A percentile compares a stretch with the other conserved stretches of the same genome.
phyloP scores from a whole-genome alignment of 2,888 invertebrate species.

The Drosophila gaucha region DNA sequence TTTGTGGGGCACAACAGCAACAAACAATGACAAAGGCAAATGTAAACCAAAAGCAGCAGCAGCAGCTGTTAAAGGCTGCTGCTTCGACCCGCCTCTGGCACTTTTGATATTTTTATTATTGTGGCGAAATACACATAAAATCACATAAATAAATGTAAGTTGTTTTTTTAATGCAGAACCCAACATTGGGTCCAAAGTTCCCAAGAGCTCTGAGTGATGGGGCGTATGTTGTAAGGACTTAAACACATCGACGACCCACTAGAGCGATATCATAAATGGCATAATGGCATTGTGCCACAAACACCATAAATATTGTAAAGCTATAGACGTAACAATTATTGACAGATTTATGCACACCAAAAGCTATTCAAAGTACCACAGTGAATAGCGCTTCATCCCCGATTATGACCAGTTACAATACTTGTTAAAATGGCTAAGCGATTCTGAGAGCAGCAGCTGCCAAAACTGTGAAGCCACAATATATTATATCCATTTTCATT shows the following conservation, averaged over 20 bases:
- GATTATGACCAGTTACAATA: constrained; percentile 28
- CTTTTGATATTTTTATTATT: constrained; percentile 74
- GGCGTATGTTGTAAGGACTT: constrained; percentile 28
- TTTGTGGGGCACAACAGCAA: constrained; percentile 57
- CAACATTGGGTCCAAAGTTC: constrained; percentile 9
- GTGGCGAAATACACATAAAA: constrained; percentile 74
- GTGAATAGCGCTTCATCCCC: constrained; percentile 19
- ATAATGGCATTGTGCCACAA: constrained; percentile 51
- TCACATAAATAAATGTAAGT: constrained; percentile 72
- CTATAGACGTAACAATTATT: constrained; percentile 67
- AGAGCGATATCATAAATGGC: constrained; percentile 58
- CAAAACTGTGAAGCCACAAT: constrained; percentile 19
- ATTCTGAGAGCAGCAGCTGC: constrained; percentile 22
- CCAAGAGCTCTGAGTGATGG: constrained; percentile 22
- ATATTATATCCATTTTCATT: constrained; percentile 19
- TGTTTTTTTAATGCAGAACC: constrained; percentile 53
- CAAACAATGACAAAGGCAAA: constrained; percentile 64
- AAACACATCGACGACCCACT: constrained; percentile 31
- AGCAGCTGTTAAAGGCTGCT: constrained; percentile 55
- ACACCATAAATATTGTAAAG: constrained; percentile 64
- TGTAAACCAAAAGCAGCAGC: constrained; percentile 22
- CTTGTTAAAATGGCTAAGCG: constrained; percentile 29
- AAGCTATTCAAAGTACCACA: constrained; percentile 47
- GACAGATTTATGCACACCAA: constrained; percentile 72
- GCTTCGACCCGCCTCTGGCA: constrained; percentile 24